Conservation (phyloP, 2,113 vertebrate species). For the Lepus timidus region DNA sequence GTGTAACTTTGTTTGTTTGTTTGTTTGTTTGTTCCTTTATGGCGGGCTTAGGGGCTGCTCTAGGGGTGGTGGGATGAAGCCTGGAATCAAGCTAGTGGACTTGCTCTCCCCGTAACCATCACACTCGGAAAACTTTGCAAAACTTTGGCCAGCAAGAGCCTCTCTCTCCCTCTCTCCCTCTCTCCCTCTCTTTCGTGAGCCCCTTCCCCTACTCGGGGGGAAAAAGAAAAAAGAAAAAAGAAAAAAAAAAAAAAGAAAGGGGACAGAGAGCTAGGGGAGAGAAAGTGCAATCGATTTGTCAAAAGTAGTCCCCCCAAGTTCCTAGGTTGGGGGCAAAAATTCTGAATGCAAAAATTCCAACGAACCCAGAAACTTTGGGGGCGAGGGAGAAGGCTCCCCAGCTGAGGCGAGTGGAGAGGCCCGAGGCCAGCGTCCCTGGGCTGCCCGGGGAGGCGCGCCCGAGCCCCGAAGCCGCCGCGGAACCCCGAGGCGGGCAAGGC, state of each 20-base stretch:
- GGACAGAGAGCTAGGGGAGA: slow-evolving; percentile 58
- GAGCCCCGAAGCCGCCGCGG: slow-evolving; percentile 36
- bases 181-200: slow-evolving; percentile 60
- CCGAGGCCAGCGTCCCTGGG: slow-evolving; percentile 48
- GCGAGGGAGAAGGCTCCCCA: slow-evolving; percentile 57
- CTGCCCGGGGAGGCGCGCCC: slow-evolving; percentile 29
- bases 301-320: slow-evolving; percentile 70
- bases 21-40: slow-evolving; percentile 82
- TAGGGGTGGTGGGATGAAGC: slow-evolving; percentile 65
- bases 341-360: slow-evolving; percentile 73
- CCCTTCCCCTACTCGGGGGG: slow-evolving; percentile 46
- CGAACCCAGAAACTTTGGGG: slow-evolving; percentile 78
- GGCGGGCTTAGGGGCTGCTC: slow-evolving; percentile 72
- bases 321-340: slow-evolving; percentile 45
- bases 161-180: slow-evolving; percentile 21
- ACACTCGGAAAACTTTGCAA: slow-evolving; percentile 82
- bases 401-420: slow-evolving; percentile 63
- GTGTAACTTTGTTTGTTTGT: slow-evolving; percentile 84
- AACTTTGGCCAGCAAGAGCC: slow-evolving; percentile 76
- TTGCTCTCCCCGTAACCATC: slow-evolving; percentile 71
- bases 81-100: slow-evolving; percentile 65
- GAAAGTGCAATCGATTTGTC: slow-evolving; percentile 64
- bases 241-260: too few species aligned
- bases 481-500: slow-evolving; percentile 61
- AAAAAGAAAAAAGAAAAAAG: background rate